Conservation (phyloP, 2,113 vertebrate genomes). For the Chloroceryle aenea region DNA sequence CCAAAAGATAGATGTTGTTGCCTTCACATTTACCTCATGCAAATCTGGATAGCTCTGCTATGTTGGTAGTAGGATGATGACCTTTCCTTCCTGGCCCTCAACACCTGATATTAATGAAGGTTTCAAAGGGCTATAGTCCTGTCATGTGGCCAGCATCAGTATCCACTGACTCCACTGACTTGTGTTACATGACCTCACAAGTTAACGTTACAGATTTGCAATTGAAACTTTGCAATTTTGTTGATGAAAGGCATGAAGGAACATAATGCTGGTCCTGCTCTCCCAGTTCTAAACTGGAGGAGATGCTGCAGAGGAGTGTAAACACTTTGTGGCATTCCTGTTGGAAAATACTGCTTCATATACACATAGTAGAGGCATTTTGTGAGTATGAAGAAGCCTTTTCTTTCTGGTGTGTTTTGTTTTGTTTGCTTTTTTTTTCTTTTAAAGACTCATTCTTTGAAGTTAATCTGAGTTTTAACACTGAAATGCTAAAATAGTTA, state of each 20-base stretch:
- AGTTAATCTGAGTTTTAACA: not conserved
- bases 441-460: not conserved
- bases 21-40: not conserved
- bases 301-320: not conserved
- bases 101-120: not conserved
- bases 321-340: not conserved
- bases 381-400: not conserved
- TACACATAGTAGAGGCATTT: not conserved
- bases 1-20: not conserved
- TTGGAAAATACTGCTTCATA: not conserved
- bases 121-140: not conserved
- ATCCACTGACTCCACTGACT: not conserved
- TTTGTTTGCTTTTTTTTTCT: not conserved
- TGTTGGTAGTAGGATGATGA: not conserved
- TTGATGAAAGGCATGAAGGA: slow-evolving; percentile 31
- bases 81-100: not conserved
- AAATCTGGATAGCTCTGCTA: not conserved
- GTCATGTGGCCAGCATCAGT: not conserved
- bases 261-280: not conserved
- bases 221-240: slow-evolving; percentile 32
- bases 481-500: not conserved
- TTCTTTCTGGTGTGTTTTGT: not conserved
- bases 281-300: not conserved
- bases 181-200: not conserved
- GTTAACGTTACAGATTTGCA: slow-evolving; percentile 32